Base-by-base conservation (phyloP, 2,888 invertebrate genomes). In the Melinopterus prodromus region DNA sequence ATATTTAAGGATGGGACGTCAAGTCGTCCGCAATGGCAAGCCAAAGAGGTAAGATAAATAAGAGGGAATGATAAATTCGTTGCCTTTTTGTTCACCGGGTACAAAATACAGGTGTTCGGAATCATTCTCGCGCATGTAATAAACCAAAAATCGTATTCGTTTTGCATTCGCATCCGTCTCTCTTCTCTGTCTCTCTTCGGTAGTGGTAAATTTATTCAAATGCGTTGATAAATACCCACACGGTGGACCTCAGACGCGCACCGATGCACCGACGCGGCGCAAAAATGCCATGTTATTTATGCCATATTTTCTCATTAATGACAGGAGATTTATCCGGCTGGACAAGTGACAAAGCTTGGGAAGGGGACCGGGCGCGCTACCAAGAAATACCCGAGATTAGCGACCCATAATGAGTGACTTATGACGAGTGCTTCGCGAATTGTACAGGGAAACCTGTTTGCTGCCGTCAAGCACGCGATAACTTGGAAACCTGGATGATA, bases 261-360 rank as follows among this genome's bases (percentile, higher is more conserved):
- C 72, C 77, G 74, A 75, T 76, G 79, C 77, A 77, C 71, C 77
- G 78, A 72, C 69, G 79, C 53, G 7, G 53, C 12, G 81, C 79
- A 81, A 81, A 81, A 81, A 81, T 79, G 79, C 76, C 75, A 79
- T 69, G 82, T 83, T 84, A 84, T 85, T 84, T 85, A 84, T 85
- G 82, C 83, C 83, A 84, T 84, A 85, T 84, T 85, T 85, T 85
- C 84, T 85, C 84, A 83, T 84, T 85, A 85, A 84, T 84, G 84
- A 84, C 83, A 83, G 83, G 83, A 85, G 84, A 84, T 84, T 84
- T 84, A 84, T 83, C 81, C 76, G 79, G 71, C 82, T 81, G 84
- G 84, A 83, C 84, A 81, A 81, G 83, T 85, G 84, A 85, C 85
- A 84, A 84, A 85, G 84, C 85, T 83, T 82, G 83, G 83, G 83